phyloP scores from a whole-genome alignment of 92 coral and sea anemone species.

The Isaurus tuberculatus region DNA sequence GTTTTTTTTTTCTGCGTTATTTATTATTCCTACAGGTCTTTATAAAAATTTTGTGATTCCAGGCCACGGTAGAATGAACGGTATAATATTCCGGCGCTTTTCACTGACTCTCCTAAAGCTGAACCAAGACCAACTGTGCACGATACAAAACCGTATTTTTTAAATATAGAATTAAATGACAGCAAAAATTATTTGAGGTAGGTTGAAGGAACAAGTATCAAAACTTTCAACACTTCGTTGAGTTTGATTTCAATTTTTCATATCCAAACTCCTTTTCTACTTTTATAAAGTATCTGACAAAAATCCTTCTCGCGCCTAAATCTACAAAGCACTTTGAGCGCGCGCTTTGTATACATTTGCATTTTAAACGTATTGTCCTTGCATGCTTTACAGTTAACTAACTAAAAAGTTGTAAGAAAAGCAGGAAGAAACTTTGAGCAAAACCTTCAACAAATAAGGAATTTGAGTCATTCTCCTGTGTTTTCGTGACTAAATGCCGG shows the following conservation, averaged over 20 bases:
- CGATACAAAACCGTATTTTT: too few relatives aligned
- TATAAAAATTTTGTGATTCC: too few relatives aligned
- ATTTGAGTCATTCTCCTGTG: not conserved
- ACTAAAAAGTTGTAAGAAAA: not conserved
- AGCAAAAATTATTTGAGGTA: too few relatives aligned
- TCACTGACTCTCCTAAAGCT: too few relatives aligned
- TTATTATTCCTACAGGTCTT: too few relatives aligned
- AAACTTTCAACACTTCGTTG: not conserved
- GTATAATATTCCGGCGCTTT: too few relatives aligned
- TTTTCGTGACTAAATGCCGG: not conserved
- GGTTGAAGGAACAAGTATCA: too few relatives aligned
- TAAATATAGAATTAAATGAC: too few relatives aligned
- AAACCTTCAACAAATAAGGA: not conserved
- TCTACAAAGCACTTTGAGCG: not conserved
- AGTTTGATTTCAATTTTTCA: not conserved
- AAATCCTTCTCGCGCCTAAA: constrained; percentile 30
- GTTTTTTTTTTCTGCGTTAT: too few relatives aligned
- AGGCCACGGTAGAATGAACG: too few relatives aligned
- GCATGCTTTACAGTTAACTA: not conserved
- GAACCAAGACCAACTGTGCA: too few relatives aligned
- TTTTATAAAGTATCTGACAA: not conserved
- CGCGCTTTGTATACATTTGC: constrained; percentile 39
- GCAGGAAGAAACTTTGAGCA: not conserved
- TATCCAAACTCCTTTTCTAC: not conserved
- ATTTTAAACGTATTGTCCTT: not conserved